Evolutionary conservation across 1,140 invertebrate genomes (phyloP), one percentile per base, ranked within the genome.

Genomic region (Lineus longissimus): DNA sequence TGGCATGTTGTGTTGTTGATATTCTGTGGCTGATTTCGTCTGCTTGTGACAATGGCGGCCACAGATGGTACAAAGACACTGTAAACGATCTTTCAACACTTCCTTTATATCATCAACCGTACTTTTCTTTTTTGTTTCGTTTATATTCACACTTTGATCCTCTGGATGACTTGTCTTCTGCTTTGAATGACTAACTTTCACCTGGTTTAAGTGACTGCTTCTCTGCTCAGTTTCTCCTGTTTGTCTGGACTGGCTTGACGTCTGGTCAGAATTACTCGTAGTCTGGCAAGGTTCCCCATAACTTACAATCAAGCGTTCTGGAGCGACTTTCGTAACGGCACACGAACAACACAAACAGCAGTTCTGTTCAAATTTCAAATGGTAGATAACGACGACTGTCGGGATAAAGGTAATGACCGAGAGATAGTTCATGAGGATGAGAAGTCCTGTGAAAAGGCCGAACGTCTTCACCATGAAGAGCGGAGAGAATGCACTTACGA

Each of bases 331-430:
- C 11, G 11, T 13, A 43, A 11, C 11, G 40, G 11, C 11, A 43
- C 40, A 43, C 11, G 11, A 43, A 19, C 40, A 43, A 22, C 2
- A 45, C 27, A 25, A 11, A 29, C n/a, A 1, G 36, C 23, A 29
- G 41, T 22, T 17, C 9, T 19, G 45, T 40, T 73, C 69, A 33
- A 65, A 70, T 41, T 70, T 63, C 0, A 58, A 30, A 58, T 76
- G 73, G 57, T 79, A 70, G 9, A 76, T 43, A 29, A 79, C 67
- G 17, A 79, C 69, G 17, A 74, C 69, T 2, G 71, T 65, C 17
- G 77, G 77, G 58, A 78, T 75, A 59, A 74, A 79, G 11, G 71
- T 17, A 1, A 79, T 67, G 2, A 77, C 73, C 51, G 70, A 76
- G 2, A 78, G n/a, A 65, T 77, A 78, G 59, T 79, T 76, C 0